These are phyloP conservation scores for Montipora capitata DNA, from an alignment of 92 coral and sea anemone genomes.

Conservation along the genomic window DNA sequence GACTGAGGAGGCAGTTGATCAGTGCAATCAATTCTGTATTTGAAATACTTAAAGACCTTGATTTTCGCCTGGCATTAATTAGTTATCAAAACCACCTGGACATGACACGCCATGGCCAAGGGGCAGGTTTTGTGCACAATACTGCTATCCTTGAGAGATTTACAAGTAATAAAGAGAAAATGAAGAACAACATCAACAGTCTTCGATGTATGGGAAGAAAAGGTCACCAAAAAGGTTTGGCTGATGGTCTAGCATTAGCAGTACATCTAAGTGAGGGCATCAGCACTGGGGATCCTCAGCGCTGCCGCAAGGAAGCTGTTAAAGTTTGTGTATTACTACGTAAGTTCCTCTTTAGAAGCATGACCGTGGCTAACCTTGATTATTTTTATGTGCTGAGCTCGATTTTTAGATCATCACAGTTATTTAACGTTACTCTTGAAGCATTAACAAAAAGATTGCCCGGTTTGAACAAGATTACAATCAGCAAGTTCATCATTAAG, in stretches of 20 bases:
- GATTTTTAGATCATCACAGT: too few species aligned
- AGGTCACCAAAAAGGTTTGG: conserved; percentile 24
- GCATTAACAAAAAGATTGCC: too few species aligned
- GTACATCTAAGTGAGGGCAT: conserved; percentile 1
- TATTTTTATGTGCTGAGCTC: too few species aligned
- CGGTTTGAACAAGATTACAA: too few species aligned
- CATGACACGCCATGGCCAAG: too few species aligned
- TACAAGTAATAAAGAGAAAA: neutral
- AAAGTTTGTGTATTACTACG: conserved; percentile 44
- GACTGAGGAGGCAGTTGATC: neutral
- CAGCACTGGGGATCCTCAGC: neutral
- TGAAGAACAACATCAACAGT: neutral
- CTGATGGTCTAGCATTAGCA: conserved; percentile 32
- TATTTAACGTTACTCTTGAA: too few species aligned
- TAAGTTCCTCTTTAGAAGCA: neutral
- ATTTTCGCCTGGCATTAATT: conserved; percentile 37
- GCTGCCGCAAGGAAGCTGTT: conserved; percentile 22
- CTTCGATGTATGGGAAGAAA: conserved; percentile 19
- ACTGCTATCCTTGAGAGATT: neutral
- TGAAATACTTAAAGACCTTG: neutral
- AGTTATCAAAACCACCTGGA: conserved; percentile 25
- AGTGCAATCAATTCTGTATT: neutral
- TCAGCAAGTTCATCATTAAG: too few species aligned
- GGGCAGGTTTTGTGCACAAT: too few species aligned
- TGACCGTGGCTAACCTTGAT: too few species aligned